Base-by-base conservation (phyloP, 2,888 invertebrate species). In the Drosophila koepferae region DNA sequence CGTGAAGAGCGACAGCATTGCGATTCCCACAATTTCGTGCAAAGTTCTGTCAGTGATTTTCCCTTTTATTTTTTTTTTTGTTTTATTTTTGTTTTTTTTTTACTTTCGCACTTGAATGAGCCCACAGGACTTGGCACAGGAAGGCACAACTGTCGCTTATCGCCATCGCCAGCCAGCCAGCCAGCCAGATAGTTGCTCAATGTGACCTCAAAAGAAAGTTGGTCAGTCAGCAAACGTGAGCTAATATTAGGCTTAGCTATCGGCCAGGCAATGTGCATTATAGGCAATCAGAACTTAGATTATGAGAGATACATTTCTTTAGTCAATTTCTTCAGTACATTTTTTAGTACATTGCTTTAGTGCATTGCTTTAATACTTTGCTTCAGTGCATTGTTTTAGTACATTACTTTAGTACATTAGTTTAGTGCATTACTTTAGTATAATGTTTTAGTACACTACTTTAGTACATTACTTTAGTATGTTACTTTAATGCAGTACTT, bases 1-100 rank as follows among this genome's bases (percentile, higher is more conserved):
- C 63, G 56, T 63, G 62, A 34, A 34, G n/a, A 53, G 65, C 16
- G 51, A 51, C 51, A 51, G 59, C 20, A 34, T 36, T 51, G 31
- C 51, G 44, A 53, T 65, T 65, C 65, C 66, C 62, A 66, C 66
- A 66, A 46, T 60, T 60, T 48, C 40, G 40, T 18, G 43, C 62
- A 55, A 46, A 58, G 46, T 31, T 63, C 56, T 63, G 56, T 46
- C 38, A 46, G 36, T 48, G 63, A 38, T 58, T 63, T 64, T 56
- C 56, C 56, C 54, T 61, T 60, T 61, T 64, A n/a, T n/a, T 23
- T 2, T 12, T 34, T 2, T 14, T 14, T 18, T 18, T 34, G 12
- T 12, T 51, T 18, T 34, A 7, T 12, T 51, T 34, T 14, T 34
- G 28, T 16, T 18, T 20, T 54, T 18, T 20, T 54, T 12, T 23